A percentile compares a stretch with the other conserved stretches of the same genome.
Evolutionary conservation across 2,113 vertebrate genomes (phyloP).

Genomic region (Tragelaphus strepsiceros): DNA sequence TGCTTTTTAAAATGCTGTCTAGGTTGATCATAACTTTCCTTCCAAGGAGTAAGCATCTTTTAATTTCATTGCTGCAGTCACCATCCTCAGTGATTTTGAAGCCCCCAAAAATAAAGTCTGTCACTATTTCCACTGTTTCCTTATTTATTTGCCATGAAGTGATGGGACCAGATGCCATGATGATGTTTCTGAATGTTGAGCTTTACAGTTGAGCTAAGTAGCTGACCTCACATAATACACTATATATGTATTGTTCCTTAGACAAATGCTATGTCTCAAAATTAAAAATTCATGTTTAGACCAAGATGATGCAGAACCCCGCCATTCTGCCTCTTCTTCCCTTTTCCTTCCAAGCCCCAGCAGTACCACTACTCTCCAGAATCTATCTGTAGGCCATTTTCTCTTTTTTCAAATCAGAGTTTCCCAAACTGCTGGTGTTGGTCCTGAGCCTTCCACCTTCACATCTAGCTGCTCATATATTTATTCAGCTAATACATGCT

Average conservation of each 20-base stretch:
- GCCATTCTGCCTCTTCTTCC: neutral
- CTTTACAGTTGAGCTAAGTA: neutral
- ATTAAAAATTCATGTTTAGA: neutral
- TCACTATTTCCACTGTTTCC: neutral
- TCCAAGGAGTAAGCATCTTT: neutral
- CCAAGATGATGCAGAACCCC: neutral
- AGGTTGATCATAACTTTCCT: neutral
- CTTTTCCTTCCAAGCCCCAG: neutral
- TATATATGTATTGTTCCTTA: neutral
- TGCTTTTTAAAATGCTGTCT: neutral
- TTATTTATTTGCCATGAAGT: neutral
- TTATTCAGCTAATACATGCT: neutral
- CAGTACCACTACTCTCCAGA: neutral
- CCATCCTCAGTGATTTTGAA: neutral
- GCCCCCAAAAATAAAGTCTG: rapidly evolving
- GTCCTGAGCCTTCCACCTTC: neutral
- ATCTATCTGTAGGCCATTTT: neutral
- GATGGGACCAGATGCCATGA: neutral
- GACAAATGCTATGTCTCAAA: neutral
- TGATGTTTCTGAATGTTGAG: neutral
- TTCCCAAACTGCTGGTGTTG: neutral
- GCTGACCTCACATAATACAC: neutral
- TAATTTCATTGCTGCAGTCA: neutral
- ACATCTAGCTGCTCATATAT: neutral
- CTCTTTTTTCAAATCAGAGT: neutral